Evolutionary conservation across 2,113 vertebrate genomes (phyloP).

Genomic region (Hucho hucho): DNA sequence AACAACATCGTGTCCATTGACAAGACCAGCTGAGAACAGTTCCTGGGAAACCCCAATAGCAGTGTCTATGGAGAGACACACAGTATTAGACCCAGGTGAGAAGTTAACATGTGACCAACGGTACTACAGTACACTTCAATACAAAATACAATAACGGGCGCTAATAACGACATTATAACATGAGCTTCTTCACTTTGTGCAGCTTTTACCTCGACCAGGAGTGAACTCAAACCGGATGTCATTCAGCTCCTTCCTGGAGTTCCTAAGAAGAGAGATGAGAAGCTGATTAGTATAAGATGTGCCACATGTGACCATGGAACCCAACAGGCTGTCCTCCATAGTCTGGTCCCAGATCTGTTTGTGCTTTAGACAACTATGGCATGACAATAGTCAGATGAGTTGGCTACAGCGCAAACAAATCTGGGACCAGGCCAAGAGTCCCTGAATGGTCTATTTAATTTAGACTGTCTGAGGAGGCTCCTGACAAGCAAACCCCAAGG

Average conservation of each 20-base stretch:
- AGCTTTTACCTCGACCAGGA: slow-evolving; percentile 87
- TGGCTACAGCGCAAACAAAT: neutral
- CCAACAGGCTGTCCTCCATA: neutral
- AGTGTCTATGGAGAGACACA: slow-evolving; percentile 79
- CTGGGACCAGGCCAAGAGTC: neutral
- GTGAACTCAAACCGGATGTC: slow-evolving; percentile 99
- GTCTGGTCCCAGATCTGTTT: too few species aligned
- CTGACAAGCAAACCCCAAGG: neutral
- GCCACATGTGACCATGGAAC: neutral
- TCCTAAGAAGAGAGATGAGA: slow-evolving; percentile 77
- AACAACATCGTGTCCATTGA: slow-evolving; percentile 93
- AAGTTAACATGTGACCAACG: too few species aligned
- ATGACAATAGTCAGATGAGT: too few species aligned
- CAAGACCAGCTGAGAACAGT: slow-evolving; percentile 95
- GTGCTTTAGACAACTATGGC: too few species aligned
- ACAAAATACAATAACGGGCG: too few species aligned
- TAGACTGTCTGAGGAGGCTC: neutral
- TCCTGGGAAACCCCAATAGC: slow-evolving; percentile 98
- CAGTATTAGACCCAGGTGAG: neutral
- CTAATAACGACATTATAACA: too few species aligned
- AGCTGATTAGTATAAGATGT: neutral
- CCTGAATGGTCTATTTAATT: neutral
- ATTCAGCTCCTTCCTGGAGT: slow-evolving; percentile 95
- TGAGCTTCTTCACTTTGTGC: too few species aligned
- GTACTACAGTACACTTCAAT: too few species aligned